Conservation (phyloP, 1,140 invertebrate species). For the Mylabris phalerata region DNA sequence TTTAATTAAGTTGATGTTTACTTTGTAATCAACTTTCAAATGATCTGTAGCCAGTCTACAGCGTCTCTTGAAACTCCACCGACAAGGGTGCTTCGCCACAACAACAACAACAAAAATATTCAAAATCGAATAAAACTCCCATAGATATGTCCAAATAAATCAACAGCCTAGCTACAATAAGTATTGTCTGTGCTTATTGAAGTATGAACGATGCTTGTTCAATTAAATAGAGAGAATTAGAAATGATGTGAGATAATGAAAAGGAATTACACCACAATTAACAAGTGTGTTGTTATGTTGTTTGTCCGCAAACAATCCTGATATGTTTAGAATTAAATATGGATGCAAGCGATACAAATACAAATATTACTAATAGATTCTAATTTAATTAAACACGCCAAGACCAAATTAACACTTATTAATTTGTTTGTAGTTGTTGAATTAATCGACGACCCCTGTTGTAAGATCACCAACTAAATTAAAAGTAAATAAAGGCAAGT, state of each 20-base stretch:
- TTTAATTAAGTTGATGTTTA: conserved; percentile 23
- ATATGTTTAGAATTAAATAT: conserved; percentile 1
- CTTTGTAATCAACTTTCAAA: conserved; percentile 9
- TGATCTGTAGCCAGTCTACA: too few relatives aligned
- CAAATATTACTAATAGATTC: conserved; percentile 26
- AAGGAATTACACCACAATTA: conserved; percentile 19
- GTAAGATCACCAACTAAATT: conserved; percentile 1
- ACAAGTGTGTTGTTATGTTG: conserved; percentile 17
- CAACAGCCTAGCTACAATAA: too few relatives aligned
- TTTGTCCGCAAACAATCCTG: conserved; percentile 20
- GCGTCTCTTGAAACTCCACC: too few relatives aligned
- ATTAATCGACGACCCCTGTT: conserved; percentile 5
- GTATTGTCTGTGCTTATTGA: too few relatives aligned
- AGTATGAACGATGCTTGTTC: too few relatives aligned
- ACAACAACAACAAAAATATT: too few relatives aligned
- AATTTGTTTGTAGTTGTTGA: conserved; percentile 23
- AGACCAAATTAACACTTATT: conserved; percentile 25
- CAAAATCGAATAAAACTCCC: too few relatives aligned
- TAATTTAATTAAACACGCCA: conserved; percentile 25
- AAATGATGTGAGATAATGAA: neutral
- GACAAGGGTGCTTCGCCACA: too few relatives aligned
- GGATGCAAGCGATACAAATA: conserved; percentile 10
- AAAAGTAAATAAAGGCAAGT: neutral
- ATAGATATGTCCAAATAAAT: too few relatives aligned
- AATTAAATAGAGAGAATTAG: too few relatives aligned